phyloP scores from a whole-genome alignment of 2,797 vertebrate species.

The Gallinago solitaria region DNA sequence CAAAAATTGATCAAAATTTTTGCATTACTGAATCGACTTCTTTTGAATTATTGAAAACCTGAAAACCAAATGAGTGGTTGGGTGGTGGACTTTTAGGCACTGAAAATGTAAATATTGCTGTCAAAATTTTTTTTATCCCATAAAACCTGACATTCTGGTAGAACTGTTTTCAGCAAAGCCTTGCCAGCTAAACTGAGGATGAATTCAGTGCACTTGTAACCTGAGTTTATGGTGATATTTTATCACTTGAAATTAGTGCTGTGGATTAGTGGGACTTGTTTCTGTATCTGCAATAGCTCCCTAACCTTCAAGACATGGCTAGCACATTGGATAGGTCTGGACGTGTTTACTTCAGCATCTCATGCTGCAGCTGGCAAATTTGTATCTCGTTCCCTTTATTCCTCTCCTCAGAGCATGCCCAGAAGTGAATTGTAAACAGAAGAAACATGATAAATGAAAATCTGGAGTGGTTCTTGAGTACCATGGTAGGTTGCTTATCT shows the following conservation, averaged over 20 bases:
- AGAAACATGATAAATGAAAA: background rate
- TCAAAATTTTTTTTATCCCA: background rate
- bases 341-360: background rate
- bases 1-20: background rate
- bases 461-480: background rate
- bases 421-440: background rate
- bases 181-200: background rate
- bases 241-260: background rate
- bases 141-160: background rate
- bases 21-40: rapidly evolving
- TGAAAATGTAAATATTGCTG: background rate
- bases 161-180: background rate
- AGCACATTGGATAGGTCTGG: background rate
- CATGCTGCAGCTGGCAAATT: background rate
- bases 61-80: background rate
- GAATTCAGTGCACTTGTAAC: background rate
- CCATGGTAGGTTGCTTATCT: background rate
- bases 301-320: background rate
- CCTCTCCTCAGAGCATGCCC: background rate
- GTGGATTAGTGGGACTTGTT: background rate
- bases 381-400: background rate
- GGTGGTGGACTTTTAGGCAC: background rate
- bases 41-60: background rate
- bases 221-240: background rate
- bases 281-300: background rate